phyloP scores from a whole-genome alignment of 2,888 invertebrate species.

The Norana najaformis region DNA sequence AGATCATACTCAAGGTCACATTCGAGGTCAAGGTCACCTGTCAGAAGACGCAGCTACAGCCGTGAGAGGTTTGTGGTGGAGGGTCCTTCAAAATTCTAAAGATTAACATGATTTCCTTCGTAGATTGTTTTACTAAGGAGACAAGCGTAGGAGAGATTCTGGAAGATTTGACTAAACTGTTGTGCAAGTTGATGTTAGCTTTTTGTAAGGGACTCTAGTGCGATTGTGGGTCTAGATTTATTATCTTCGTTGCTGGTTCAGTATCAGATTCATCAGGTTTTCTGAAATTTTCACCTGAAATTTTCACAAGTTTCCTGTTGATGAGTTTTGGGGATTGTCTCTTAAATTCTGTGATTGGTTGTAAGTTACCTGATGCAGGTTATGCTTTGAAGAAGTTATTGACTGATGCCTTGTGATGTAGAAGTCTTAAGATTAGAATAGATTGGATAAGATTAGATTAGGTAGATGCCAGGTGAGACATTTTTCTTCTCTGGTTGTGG shows the following conservation, averaged over 20 bases:
- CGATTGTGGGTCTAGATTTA: no score
- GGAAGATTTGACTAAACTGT: not conserved
- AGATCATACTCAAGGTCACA: conserved; percentile 19
- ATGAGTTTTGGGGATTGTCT: no score
- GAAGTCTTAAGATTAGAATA: no score
- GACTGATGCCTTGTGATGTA: not conserved
- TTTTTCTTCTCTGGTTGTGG: not conserved
- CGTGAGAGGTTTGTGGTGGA: not conserved
- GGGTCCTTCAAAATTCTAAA: not conserved
- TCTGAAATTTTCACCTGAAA: no score
- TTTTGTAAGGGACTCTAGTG: not conserved
- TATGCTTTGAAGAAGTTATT: not conserved
- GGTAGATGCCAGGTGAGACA: not conserved
- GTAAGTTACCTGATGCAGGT: not conserved
- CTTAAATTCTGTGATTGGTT: no score
- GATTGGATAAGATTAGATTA: not conserved
- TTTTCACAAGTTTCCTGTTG: no score
- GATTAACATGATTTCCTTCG: not conserved
- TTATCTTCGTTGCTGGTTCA: not conserved
- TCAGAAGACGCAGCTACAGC: conserved; percentile 19
- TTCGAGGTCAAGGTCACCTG: conserved; percentile 15
- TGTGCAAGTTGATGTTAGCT: not conserved
- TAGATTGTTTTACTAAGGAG: not conserved
- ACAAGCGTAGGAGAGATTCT: not conserved
- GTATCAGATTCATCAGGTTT: no score